Percentiles rank a stretch among this genome's conserved stretches.
phyloP scores from a whole-genome alignment of 2,113 vertebrate genomes.

The Phylloscopus trochilus region DNA sequence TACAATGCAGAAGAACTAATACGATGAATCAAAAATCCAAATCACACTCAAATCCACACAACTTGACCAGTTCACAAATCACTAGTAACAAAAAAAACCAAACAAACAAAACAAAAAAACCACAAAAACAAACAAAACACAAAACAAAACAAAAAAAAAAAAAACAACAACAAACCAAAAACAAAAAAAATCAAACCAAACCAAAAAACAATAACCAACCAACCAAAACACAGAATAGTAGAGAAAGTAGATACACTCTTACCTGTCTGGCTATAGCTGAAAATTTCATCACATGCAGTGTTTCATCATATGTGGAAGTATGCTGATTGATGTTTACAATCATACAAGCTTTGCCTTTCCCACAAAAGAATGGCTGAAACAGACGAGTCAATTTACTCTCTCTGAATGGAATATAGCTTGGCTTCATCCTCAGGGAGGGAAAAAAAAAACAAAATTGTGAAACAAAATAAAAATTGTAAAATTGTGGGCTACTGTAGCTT shows the following conservation, averaged over 20 bases:
- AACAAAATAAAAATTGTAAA: not conserved
- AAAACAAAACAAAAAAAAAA: too few relatives aligned
- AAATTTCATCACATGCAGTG: slow-evolving; percentile 89
- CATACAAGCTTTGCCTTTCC: slow-evolving; percentile 86
- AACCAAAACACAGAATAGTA: not conserved
- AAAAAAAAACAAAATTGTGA: not conserved
- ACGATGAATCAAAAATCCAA: not conserved
- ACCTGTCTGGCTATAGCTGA: slow-evolving; percentile 88
- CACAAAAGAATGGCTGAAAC: slow-evolving; percentile 86
- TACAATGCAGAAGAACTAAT: not conserved
- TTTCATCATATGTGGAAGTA: slow-evolving; percentile 86
- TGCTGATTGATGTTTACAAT: slow-evolving; percentile 89
- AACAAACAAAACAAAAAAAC: too few relatives aligned
- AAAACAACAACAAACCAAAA: not conserved
- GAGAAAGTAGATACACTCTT: not conserved
- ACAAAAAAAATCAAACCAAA: not conserved
- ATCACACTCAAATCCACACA: not conserved
- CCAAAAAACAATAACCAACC: too few relatives aligned
- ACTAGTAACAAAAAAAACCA: not conserved
- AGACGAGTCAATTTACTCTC: slow-evolving; percentile 91
- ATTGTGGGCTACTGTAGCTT: not conserved
- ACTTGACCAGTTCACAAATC: not conserved
- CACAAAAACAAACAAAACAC: too few relatives aligned
- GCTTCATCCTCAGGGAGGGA: slow-evolving; percentile 44
- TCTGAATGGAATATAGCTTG: slow-evolving; percentile 81